Percentiles rank a stretch among this genome's conserved stretches.
phyloP scores from a whole-genome alignment of 2,113 vertebrate genomes.

The Neomonachus schauinslandi region DNA sequence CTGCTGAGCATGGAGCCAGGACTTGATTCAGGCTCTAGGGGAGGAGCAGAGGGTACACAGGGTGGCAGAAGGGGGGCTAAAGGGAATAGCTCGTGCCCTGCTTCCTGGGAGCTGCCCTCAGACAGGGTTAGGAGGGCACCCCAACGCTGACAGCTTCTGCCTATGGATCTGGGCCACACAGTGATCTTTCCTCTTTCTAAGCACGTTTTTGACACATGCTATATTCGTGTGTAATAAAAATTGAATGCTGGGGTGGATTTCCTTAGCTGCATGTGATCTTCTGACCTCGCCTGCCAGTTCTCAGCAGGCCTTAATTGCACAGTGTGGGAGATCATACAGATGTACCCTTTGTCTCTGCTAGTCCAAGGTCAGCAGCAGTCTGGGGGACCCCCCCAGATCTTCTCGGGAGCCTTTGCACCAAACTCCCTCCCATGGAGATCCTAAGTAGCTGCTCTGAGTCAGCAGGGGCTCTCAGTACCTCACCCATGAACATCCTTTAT shows the following conservation, averaged over 20 bases:
- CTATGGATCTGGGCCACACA: constrained; percentile 45
- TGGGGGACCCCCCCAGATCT: background rate
- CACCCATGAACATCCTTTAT: background rate
- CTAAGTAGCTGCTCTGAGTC: background rate
- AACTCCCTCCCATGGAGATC: background rate
- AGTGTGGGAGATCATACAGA: background rate
- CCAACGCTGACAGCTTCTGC: background rate
- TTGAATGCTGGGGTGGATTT: background rate
- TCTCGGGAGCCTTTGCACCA: background rate
- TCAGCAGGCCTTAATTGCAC: background rate
- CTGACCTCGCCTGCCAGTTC: background rate
- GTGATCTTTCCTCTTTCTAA: background rate
- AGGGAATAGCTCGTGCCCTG: background rate
- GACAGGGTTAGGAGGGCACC: background rate
- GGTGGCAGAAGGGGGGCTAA: background rate
- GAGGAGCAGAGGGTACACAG: background rate
- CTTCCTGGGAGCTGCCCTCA: constrained; percentile 29
- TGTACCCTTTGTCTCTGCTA: background rate
- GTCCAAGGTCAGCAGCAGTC: background rate
- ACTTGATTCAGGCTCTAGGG: background rate
- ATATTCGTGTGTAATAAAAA: background rate
- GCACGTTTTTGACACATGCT: background rate
- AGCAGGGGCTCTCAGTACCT: background rate
- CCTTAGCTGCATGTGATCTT: background rate
- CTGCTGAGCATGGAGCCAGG: background rate